phyloP scores from a whole-genome alignment of 2,888 invertebrate species.

The Pollenia amentaria region DNA sequence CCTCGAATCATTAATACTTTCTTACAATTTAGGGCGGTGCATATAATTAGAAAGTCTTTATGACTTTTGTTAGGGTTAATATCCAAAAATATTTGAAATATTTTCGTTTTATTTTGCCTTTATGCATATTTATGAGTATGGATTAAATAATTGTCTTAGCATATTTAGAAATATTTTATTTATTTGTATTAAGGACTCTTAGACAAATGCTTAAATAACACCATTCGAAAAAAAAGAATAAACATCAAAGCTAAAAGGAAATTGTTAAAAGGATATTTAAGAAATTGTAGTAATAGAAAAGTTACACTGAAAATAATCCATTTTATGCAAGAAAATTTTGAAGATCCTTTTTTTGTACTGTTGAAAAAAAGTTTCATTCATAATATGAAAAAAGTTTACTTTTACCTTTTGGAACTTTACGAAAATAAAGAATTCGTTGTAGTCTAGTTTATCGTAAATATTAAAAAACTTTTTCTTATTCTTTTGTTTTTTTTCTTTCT shows the following conservation, averaged over 20 bases:
- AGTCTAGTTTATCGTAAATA: too few relatives aligned
- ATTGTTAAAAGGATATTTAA: neutral
- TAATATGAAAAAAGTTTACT: too few relatives aligned
- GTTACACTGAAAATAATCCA: too few relatives aligned
- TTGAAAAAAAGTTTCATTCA: too few relatives aligned
- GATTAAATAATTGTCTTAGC: constrained; percentile 78
- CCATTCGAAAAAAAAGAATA: neutral
- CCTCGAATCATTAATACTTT: neutral
- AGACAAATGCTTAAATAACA: constrained; percentile 13
- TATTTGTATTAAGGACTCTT: constrained; percentile 35
- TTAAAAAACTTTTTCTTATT: too few relatives aligned
- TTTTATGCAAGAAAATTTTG: neutral
- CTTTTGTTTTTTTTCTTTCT: too few relatives aligned
- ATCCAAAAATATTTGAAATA: constrained; percentile 51
- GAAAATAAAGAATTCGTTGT: too few relatives aligned
- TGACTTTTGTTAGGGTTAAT: constrained; percentile 75
- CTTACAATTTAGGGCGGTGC: constrained; percentile 40
- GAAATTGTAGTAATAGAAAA: neutral
- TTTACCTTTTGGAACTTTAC: too few relatives aligned
- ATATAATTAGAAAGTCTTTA: constrained; percentile 69
- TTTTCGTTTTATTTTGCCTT: constrained; percentile 4
- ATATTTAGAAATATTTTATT: constrained; percentile 13
- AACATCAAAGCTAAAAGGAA: constrained; percentile 22
- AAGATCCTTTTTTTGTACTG: too few relatives aligned
- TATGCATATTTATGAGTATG: constrained; percentile 82